phyloP scores from a whole-genome alignment of 1,140 invertebrate species.

The Antheraea pernyi region DNA sequence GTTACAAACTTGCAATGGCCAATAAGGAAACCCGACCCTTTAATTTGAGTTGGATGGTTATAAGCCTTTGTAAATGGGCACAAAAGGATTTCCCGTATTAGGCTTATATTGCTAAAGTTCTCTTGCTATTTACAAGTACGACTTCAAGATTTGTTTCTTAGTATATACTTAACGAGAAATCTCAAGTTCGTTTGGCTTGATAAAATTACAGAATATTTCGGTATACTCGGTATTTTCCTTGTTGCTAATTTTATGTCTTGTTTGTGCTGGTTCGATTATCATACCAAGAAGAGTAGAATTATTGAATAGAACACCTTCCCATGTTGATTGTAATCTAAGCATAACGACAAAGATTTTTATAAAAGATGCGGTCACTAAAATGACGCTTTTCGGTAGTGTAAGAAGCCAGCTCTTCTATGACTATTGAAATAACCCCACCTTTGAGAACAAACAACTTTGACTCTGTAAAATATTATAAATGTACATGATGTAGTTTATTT shows the following conservation, averaged over 20 bases:
- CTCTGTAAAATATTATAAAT: too few species aligned
- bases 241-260: background rate
- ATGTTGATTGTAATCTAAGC: too few species aligned
- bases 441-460: too few species aligned
- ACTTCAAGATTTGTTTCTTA: slow-evolving; percentile 10
- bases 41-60: slow-evolving; percentile 22
- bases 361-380: too few species aligned
- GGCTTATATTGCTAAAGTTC: slow-evolving; percentile 15
- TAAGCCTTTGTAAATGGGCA: slow-evolving; percentile 26
- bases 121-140: slow-evolving; percentile 16
- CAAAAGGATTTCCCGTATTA: slow-evolving; percentile 18
- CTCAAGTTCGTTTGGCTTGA: background rate
- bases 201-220: background rate
- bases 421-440: too few species aligned
- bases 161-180: background rate
- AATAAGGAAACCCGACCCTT: slow-evolving; percentile 23
- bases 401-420: too few species aligned
- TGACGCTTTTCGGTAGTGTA: too few species aligned
- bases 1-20: slow-evolving; percentile 21
- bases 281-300: too few species aligned
- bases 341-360: too few species aligned
- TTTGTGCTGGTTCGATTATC: background rate
- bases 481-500: too few species aligned
- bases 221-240: background rate
- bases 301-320: too few species aligned